A percentile compares a stretch with the other conserved stretches of the same genome.
Evolutionary conservation across 2,113 vertebrate species (phyloP).

Genomic region (Tichodroma muraria): DNA sequence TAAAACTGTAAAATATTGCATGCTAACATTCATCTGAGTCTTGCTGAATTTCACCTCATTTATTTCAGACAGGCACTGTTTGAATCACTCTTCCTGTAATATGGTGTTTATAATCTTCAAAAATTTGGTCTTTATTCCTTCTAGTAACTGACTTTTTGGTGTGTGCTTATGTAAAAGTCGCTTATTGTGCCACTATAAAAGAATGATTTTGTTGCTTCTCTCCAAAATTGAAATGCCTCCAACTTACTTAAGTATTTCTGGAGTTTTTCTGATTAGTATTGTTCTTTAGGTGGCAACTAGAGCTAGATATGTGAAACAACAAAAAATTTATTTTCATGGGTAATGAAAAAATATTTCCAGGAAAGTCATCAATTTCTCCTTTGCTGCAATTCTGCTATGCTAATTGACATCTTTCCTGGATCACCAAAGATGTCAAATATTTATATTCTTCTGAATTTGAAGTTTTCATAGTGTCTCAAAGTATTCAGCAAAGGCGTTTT

Average conservation of each 20-base stretch:
- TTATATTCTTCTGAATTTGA: background rate
- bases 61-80: background rate
- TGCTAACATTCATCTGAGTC: background rate
- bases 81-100: background rate
- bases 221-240: background rate
- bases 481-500: background rate
- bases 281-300: background rate
- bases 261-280: background rate
- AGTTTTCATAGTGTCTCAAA: background rate
- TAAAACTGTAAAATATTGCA: background rate
- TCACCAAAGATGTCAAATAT: background rate
- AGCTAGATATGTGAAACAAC: background rate
- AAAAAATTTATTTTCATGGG: background rate
- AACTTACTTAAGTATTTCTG: background rate
- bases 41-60: background rate
- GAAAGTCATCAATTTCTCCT: background rate
- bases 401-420: background rate
- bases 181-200: background rate
- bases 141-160: background rate
- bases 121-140: background rate
- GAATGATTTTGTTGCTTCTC: background rate
- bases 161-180: background rate
- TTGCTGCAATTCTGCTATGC: background rate
- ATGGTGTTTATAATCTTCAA: background rate
- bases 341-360: background rate